Conservation (phyloP, 2,113 vertebrate species). For the Sander vitreus region DNA sequence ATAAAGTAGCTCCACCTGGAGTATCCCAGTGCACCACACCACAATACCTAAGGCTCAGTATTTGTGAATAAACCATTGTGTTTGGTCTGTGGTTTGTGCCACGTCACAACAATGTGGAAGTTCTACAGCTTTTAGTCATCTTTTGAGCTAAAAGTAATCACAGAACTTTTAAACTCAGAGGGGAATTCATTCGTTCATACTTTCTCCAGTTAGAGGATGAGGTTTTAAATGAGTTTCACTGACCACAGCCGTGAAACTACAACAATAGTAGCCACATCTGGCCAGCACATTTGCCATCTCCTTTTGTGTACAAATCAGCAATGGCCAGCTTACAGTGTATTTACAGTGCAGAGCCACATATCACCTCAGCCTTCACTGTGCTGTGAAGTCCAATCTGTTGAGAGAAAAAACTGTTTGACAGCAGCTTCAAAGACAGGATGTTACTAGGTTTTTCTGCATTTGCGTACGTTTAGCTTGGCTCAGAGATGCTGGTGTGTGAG, state of each 20-base stretch:
- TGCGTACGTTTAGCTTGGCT: slow-evolving; percentile 17
- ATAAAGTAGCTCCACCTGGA: slow-evolving; percentile 8
- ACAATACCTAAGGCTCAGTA: slow-evolving; percentile 12
- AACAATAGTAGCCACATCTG: slow-evolving; percentile 79
- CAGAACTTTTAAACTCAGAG: slow-evolving; percentile 32
- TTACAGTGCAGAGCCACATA: slow-evolving; percentile 58
- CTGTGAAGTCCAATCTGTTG: slow-evolving; percentile 27
- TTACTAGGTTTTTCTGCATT: slow-evolving; percentile 24
- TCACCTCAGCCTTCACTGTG: slow-evolving; percentile 43
- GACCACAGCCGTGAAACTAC: slow-evolving; percentile 58
- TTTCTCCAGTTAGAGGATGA: slow-evolving; percentile 53
- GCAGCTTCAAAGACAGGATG: slow-evolving; percentile 34
- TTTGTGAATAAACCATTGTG: slow-evolving; percentile 41
- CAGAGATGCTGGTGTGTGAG: slow-evolving; percentile 2
- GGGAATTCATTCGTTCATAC: slow-evolving; percentile 53
- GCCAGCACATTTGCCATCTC: slow-evolving; percentile 71
- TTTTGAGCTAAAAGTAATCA: slow-evolving; percentile 8
- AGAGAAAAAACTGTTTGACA: slow-evolving; percentile 14
- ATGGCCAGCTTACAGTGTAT: slow-evolving; percentile 46
- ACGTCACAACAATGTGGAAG: slow-evolving; percentile 5
- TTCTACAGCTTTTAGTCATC: slow-evolving; percentile 36
- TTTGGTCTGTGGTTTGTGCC: slow-evolving; percentile 7
- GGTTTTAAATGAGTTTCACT: slow-evolving; percentile 42
- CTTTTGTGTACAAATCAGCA: slow-evolving; percentile 61
- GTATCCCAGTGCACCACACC: background rate